A percentile compares a stretch with the other conserved stretches of the same genome.
These are phyloP conservation scores for Albula glossodonta DNA, from an alignment of 2,113 vertebrate genomes.

Conservation along the genomic window DNA sequence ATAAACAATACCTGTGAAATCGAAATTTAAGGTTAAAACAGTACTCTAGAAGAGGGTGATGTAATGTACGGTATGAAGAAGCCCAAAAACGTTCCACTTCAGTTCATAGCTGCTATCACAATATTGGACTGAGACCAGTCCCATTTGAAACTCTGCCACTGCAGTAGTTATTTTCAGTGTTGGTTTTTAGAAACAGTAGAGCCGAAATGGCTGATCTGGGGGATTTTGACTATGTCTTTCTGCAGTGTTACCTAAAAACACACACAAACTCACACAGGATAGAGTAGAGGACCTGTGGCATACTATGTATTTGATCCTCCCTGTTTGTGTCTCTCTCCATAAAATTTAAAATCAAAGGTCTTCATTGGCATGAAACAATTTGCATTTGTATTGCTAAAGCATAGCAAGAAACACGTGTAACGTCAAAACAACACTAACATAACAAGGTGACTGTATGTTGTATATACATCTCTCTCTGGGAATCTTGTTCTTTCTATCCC, in stretches of 20 bases:
- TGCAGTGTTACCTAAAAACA: slow-evolving; percentile 88
- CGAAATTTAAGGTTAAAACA: background rate
- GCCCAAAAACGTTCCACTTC: background rate
- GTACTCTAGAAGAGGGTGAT: background rate
- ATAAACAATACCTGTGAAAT: background rate
- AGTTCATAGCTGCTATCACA: background rate
- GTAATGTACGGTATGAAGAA: background rate
- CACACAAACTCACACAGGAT: slow-evolving; percentile 88
- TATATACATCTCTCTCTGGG: no score
- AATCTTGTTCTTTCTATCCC: no score
- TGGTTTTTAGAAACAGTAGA: background rate
- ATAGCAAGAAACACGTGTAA: no score
- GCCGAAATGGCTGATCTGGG: background rate
- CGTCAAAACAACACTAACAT: no score
- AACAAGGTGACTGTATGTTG: no score
- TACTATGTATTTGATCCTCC: slow-evolving; percentile 82
- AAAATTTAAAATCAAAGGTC: no score
- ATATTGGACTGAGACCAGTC: background rate
- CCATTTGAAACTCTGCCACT: background rate
- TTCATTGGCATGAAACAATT: no score
- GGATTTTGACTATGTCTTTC: background rate
- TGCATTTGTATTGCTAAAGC: no score
- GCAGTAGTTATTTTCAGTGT: background rate
- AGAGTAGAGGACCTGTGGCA: slow-evolving; percentile 88
- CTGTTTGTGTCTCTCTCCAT: background rate